Evolutionary conservation across 2,888 invertebrate genomes (phyloP).

Genomic region (Drosophila conformis): DNA sequence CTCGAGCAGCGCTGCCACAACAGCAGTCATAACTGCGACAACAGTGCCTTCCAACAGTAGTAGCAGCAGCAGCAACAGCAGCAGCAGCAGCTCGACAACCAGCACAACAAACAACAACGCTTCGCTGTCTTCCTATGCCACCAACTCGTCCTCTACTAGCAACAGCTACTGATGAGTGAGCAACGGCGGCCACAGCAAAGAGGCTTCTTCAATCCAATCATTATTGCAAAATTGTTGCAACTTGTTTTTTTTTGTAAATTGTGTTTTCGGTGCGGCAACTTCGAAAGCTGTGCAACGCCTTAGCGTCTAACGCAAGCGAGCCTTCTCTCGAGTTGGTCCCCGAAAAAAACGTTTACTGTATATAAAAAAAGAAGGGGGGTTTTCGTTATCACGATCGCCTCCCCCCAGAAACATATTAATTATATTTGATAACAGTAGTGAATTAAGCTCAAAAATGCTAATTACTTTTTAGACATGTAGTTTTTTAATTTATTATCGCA

Average conservation of each 20-base stretch:
- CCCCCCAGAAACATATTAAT: constrained; percentile 14
- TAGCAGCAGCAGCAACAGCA: constrained; percentile 4
- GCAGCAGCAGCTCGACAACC: constrained; percentile 38
- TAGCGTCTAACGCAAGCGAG: constrained; percentile 49
- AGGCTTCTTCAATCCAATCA: constrained; percentile 55
- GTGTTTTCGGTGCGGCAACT: constrained; percentile 35
- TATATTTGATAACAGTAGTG: constrained; percentile 71
- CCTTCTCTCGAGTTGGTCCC: constrained; percentile 21
- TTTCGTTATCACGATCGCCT: constrained; percentile 27
- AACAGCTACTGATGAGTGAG: constrained; percentile 60
- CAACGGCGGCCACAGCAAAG: constrained; percentile 35
- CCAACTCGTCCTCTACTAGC: constrained; percentile 40
- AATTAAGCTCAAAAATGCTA: constrained; percentile 71
- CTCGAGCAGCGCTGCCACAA: constrained; percentile 15
- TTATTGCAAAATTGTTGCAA: constrained; percentile 43
- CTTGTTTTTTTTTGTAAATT: constrained; percentile 47
- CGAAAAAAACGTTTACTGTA: constrained; percentile 36
- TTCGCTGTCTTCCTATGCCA: constrained; percentile 56
- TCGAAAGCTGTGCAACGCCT: constrained; percentile 15
- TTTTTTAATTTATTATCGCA: constrained; percentile 73
- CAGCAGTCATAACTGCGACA: constrained; percentile 25
- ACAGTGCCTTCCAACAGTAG: constrained; percentile 3
- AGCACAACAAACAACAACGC: constrained; percentile 33
- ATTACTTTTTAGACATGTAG: constrained; percentile 60
- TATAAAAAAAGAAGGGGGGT: constrained; percentile 26